Percentiles rank a stretch among this genome's conserved stretches.
These are phyloP conservation scores for Heliconius cydno DNA, from an alignment of 2,888 invertebrate species.

Conservation along the genomic window DNA sequence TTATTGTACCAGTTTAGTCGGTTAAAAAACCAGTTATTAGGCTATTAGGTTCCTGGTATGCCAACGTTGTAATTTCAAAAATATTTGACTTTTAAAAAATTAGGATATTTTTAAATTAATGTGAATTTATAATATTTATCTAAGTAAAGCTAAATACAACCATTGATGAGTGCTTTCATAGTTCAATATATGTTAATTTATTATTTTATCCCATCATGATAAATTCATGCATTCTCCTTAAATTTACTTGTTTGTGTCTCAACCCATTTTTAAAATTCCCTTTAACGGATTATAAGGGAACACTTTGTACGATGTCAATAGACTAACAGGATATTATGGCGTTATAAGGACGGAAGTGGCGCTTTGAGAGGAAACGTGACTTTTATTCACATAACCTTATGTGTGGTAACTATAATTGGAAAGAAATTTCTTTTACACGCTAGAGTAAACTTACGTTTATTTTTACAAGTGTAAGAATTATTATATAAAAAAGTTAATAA, in stretches of 20 bases:
- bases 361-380: slow-evolving; percentile 73
- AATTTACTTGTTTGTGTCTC: neutral
- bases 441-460: neutral
- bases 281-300: neutral
- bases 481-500: neutral
- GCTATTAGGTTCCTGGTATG: slow-evolving; percentile 18
- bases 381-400: slow-evolving; percentile 56
- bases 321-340: slow-evolving; percentile 74
- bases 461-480: neutral
- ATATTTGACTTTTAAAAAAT: neutral
- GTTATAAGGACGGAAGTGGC: slow-evolving; percentile 73
- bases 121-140: too few relatives aligned
- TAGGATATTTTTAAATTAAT: neutral
- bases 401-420: neutral
- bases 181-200: neutral
- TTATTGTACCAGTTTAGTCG: slow-evolving; percentile 54
- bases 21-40: slow-evolving; percentile 27
- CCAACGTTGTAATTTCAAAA: neutral
- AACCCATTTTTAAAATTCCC: neutral
- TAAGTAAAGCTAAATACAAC: neutral
- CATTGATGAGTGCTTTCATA: neutral
- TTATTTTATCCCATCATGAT: neutral
- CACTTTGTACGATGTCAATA: slow-evolving; percentile 5
- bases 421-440: neutral
- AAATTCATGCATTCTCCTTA: too few relatives aligned